These are phyloP conservation scores for Plectus sambesii DNA, from an alignment of 1,140 invertebrate genomes.

Conservation along the genomic window DNA sequence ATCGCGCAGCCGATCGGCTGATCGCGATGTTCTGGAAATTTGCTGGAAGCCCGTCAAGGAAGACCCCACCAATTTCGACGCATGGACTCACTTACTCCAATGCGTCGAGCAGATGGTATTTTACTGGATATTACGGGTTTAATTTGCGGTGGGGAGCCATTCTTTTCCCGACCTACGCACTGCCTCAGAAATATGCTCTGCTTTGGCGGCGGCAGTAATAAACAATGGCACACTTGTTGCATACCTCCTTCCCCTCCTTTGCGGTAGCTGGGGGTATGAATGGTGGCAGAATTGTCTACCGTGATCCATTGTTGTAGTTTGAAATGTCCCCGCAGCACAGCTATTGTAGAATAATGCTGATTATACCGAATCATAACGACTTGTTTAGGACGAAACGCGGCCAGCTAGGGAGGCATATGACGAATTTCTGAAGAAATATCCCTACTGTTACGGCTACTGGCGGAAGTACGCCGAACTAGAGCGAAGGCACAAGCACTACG, in stretches of 20 bases:
- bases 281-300: too few relatives aligned
- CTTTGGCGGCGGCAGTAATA: too few relatives aligned
- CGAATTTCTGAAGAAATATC: constrained; percentile 81
- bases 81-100: constrained; percentile 88
- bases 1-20: too few relatives aligned
- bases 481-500: constrained; percentile 34
- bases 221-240: too few relatives aligned
- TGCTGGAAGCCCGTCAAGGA: constrained; percentile 75
- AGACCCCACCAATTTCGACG: constrained; percentile 86
- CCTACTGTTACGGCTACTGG: constrained; percentile 98
- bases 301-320: too few relatives aligned
- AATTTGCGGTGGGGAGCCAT: constrained; percentile 5
- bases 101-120: constrained; percentile 93
- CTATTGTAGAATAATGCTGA: too few relatives aligned
- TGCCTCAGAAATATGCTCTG: too few relatives aligned
- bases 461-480: constrained; percentile 95
- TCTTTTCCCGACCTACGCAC: too few relatives aligned
- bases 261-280: too few relatives aligned
- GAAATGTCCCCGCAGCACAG: too few relatives aligned
- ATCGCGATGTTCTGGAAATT: too few relatives aligned
- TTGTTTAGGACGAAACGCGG: constrained; percentile 71
- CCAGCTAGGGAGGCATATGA: constrained; percentile 84
- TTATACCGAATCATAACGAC: constrained; percentile 12
- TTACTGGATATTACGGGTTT: constrained; percentile 1
- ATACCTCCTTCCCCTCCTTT: too few relatives aligned